Percentiles rank a stretch among this genome's conserved stretches.
Evolutionary conservation across 1,140 invertebrate species (phyloP).

Genomic region (Aethina tumida): DNA sequence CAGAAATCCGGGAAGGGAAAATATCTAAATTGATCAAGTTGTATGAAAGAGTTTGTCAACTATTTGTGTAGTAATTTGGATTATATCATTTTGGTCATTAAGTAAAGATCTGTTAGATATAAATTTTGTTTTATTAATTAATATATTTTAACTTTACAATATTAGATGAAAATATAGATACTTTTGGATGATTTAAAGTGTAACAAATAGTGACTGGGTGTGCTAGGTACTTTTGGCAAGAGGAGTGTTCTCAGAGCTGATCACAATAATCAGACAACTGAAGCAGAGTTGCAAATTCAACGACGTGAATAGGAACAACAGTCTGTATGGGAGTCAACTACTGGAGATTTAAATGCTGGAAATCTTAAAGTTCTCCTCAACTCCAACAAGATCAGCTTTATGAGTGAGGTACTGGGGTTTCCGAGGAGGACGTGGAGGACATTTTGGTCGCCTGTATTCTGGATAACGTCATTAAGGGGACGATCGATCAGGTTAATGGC

Average conservation of each 20-base stretch:
- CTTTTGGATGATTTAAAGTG: too few species aligned
- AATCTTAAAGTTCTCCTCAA: constrained; percentile 99
- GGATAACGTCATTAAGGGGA: constrained; percentile 64
- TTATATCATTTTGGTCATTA: too few species aligned
- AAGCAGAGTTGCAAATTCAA: constrained; percentile 95
- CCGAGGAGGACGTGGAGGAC: constrained; percentile 88
- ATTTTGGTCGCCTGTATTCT: constrained; percentile 67
- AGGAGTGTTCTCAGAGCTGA: constrained; percentile 84
- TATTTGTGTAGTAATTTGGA: too few species aligned
- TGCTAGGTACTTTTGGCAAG: constrained; percentile 95
- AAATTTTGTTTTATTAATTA: too few species aligned
- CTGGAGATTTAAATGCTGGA: constrained; percentile 97
- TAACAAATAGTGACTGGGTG: too few species aligned
- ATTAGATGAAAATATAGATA: too few species aligned
- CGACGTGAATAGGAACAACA: constrained; percentile 96
- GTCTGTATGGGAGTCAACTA: constrained; percentile 87
- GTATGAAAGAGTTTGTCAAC: too few species aligned
- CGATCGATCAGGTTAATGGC: constrained; percentile 59
- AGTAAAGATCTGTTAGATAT: too few species aligned
- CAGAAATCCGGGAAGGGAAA: too few species aligned
- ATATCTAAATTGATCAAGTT: too few species aligned
- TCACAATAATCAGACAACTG: constrained; percentile 92
- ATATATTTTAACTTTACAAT: too few species aligned
- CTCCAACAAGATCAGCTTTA: constrained; percentile 92
- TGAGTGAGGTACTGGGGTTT: constrained; percentile 92